Evolutionary conservation across 2,888 invertebrate species (phyloP).

Genomic region (Epirrhoe alternata): DNA sequence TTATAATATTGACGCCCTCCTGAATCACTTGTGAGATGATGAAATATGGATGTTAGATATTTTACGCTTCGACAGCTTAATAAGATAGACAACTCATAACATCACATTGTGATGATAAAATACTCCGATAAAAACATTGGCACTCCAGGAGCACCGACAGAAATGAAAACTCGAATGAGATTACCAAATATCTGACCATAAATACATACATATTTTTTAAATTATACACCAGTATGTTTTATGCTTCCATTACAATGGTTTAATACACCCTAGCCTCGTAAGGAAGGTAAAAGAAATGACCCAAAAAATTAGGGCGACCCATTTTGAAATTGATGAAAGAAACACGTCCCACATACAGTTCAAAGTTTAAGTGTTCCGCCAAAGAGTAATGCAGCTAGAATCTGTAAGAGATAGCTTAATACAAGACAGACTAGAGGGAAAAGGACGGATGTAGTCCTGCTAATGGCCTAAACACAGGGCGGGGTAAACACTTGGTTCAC

Average conservation of each 20-base stretch:
- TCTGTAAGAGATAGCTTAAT: conserved; percentile 65
- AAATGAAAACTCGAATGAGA: no score
- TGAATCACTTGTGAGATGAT: conserved; percentile 42
- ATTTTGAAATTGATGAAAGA: conserved; percentile 45
- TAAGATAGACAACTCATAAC: background rate
- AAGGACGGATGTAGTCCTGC: conserved; percentile 65
- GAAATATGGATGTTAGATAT: conserved; percentile 42
- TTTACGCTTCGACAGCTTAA: conserved; percentile 30
- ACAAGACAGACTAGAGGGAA: conserved; percentile 52
- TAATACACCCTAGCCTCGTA: background rate
- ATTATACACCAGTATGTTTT: no score
- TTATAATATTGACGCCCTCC: conserved; percentile 46
- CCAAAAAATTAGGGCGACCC: conserved; percentile 34
- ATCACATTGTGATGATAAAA: background rate
- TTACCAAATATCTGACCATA: no score
- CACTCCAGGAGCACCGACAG: no score
- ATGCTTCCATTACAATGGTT: background rate
- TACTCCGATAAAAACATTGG: no score
- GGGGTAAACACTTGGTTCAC: conserved; percentile 6
- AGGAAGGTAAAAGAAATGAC: conserved; percentile 14
- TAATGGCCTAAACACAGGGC: conserved; percentile 59
- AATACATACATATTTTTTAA: no score
- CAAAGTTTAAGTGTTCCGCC: conserved; percentile 67
- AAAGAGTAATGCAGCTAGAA: conserved; percentile 61
- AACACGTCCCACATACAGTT: conserved; percentile 50